Evolutionary conservation across 2,888 invertebrate species (phyloP).

Genomic region (Brachyptera putata): DNA sequence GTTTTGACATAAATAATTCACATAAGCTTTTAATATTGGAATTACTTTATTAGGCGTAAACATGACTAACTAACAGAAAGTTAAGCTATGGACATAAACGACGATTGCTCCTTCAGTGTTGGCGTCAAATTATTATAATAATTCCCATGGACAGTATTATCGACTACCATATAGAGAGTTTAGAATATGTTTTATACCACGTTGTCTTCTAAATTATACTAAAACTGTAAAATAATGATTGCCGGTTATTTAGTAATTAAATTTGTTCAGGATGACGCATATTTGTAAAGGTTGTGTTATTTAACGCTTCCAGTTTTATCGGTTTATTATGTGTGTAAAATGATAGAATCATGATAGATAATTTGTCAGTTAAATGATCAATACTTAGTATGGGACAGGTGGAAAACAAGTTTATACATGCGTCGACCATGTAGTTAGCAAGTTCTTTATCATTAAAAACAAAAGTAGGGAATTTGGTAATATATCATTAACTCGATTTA

Average conservation of each 20-base stretch:
- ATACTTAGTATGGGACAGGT: too few species aligned
- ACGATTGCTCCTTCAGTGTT: not conserved
- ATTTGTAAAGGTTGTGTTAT: not conserved
- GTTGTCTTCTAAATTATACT: too few species aligned
- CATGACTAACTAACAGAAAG: not conserved
- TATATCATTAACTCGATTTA: too few species aligned
- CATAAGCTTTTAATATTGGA: conserved; percentile 13
- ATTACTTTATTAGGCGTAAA: conserved; percentile 15
- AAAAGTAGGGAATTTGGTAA: too few species aligned
- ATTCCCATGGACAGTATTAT: conserved; percentile 1
- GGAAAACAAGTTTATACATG: too few species aligned
- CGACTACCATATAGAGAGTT: not conserved
- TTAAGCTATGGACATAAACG: not conserved
- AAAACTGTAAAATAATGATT: not conserved
- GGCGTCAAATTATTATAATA: conserved; percentile 14
- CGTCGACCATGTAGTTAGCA: too few species aligned
- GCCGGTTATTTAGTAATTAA: not conserved
- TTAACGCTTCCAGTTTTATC: too few species aligned
- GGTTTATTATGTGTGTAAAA: too few species aligned
- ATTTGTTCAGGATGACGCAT: not conserved
- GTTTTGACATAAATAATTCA: not conserved
- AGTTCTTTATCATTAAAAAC: too few species aligned
- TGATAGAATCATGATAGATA: too few species aligned
- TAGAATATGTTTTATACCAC: too few species aligned
- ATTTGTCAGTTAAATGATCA: too few species aligned